Conservation (phyloP, 2,888 invertebrate species). For the Yponomeuta malinellus region DNA sequence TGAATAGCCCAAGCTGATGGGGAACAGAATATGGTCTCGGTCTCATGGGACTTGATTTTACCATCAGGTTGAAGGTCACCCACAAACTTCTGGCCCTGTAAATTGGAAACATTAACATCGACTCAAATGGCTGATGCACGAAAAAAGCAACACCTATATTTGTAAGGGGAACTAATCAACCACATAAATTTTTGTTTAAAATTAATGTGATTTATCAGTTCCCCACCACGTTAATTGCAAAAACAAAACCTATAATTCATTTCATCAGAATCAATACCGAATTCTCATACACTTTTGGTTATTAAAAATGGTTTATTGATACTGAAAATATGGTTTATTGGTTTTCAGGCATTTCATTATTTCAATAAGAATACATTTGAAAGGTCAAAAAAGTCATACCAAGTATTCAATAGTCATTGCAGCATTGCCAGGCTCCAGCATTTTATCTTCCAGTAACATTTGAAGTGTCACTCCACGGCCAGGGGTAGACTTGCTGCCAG, state of each 20-base stretch:
- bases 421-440: slow-evolving; percentile 88
- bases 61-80: slow-evolving; percentile 91
- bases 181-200: too few species aligned
- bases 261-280: not conserved
- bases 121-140: not conserved
- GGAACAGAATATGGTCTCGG: slow-evolving; percentile 89
- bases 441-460: slow-evolving; percentile 89
- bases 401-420: slow-evolving; percentile 93
- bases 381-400: slow-evolving; percentile 58
- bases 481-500: slow-evolving; percentile 67
- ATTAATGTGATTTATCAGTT: too few species aligned
- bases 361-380: not conserved
- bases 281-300: too few species aligned
- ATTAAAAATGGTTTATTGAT: too few species aligned
- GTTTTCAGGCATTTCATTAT: too few species aligned
- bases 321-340: too few species aligned
- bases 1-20: slow-evolving; percentile 96
- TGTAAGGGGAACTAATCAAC: too few species aligned
- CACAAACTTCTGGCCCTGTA: slow-evolving; percentile 90
- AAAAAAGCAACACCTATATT: too few species aligned
- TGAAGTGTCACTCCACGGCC: slow-evolving; percentile 87
- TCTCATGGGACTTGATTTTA: slow-evolving; percentile 92
- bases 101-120: not conserved
- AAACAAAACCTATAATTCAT: not conserved
- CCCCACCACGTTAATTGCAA: not conserved